Conservation (phyloP, 2,797 vertebrate species). For the Eurystomus glaucurus region DNA sequence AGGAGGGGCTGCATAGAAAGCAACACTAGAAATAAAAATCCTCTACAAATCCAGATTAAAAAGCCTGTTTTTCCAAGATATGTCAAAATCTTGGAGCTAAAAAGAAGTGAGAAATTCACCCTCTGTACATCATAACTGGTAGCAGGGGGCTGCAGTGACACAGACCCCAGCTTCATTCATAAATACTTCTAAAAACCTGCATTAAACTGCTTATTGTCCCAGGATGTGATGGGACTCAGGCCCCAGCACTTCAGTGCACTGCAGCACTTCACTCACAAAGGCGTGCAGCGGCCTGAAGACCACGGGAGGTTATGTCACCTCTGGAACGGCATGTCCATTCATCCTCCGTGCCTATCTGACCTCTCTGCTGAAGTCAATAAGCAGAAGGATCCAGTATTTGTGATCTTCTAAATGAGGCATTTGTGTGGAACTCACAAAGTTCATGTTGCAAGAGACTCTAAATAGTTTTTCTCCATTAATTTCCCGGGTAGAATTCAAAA, state of each 20-base stretch:
- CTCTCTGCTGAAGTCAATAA: neutral
- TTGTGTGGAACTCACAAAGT: neutral
- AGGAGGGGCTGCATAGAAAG: neutral
- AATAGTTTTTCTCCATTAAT: neutral
- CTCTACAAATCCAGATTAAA: neutral
- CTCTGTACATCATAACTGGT: neutral
- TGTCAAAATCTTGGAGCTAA: neutral
- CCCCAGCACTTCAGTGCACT: too few species aligned
- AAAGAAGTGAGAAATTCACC: neutral
- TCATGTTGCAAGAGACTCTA: neutral
- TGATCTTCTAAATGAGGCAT: neutral
- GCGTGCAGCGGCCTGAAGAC: neutral
- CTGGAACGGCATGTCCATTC: neutral
- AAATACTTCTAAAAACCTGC: neutral
- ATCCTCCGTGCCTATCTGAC: neutral
- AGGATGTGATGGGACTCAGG: neutral
- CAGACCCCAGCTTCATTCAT: neutral
- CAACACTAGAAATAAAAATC: conserved; percentile 5
- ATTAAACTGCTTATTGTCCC: conserved; percentile 44
- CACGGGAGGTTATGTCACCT: neutral
- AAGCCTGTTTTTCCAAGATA: neutral
- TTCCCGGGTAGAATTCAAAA: neutral
- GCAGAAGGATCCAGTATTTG: neutral
- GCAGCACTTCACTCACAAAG: neutral
- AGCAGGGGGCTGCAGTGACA: neutral